A percentile compares a stretch with the other conserved stretches of the same genome.
Conservation (phyloP, 2,888 invertebrate species). For the Axea sp. region DNA sequence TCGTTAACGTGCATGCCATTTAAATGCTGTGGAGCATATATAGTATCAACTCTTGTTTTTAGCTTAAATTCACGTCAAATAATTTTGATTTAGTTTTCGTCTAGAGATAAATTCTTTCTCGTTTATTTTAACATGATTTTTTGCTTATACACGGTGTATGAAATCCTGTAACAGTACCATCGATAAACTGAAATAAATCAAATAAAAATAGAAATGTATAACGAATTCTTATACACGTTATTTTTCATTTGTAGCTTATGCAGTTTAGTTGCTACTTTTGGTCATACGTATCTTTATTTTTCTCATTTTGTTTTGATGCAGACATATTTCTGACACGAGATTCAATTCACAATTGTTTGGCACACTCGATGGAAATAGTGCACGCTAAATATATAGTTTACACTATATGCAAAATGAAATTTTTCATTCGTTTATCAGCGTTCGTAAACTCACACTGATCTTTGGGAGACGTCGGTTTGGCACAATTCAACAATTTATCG, state of each 20-base stretch:
- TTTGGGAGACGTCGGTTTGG: too few relatives aligned
- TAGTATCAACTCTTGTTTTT: slow-evolving; percentile 23
- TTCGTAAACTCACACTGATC: too few relatives aligned
- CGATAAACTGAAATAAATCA: too few relatives aligned
- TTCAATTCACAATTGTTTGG: slow-evolving; percentile 26
- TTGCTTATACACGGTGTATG: too few relatives aligned
- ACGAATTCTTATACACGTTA: too few relatives aligned
- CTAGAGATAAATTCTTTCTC: too few relatives aligned
- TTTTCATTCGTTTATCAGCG: not conserved
- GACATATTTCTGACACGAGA: slow-evolving; percentile 22
- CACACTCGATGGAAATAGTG: slow-evolving; percentile 52
- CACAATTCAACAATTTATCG: too few relatives aligned
- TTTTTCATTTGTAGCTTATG: slow-evolving; percentile 62
- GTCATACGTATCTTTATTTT: too few relatives aligned
- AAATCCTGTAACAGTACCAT: too few relatives aligned
- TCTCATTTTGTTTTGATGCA: slow-evolving; percentile 35
- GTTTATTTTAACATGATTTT: too few relatives aligned
- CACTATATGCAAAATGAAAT: slow-evolving; percentile 26
- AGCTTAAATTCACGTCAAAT: slow-evolving; percentile 9
- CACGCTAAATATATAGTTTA: slow-evolving; percentile 50
- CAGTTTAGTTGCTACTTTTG: slow-evolving; percentile 54
- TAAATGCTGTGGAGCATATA: slow-evolving; percentile 17
- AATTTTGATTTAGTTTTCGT: not conserved
- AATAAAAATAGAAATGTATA: too few relatives aligned
- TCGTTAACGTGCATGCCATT: slow-evolving; percentile 33